These are phyloP conservation scores for Tachystola acroxantha DNA, from an alignment of 2,888 invertebrate species.

Conservation along the genomic window DNA sequence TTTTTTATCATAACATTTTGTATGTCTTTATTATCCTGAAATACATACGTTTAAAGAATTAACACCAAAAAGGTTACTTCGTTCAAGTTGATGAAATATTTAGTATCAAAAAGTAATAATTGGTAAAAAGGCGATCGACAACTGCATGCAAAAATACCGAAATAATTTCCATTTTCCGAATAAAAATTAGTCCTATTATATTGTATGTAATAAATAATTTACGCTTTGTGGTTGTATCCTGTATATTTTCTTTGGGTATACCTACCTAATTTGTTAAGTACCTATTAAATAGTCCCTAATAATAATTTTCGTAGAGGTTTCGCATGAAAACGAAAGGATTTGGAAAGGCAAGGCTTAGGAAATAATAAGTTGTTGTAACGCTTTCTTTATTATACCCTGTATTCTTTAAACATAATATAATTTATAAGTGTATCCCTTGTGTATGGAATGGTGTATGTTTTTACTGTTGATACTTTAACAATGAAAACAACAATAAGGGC, in stretches of 20 bases:
- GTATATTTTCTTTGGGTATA: conserved; percentile 37
- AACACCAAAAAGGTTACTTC: too few relatives aligned
- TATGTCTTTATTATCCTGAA: too few relatives aligned
- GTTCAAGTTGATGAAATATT: too few relatives aligned
- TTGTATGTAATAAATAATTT: too few relatives aligned
- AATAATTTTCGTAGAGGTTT: conserved; percentile 68
- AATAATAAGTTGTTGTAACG: conserved; percentile 17
- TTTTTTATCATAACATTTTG: too few relatives aligned
- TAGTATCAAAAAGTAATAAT: too few relatives aligned
- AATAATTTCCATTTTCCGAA: too few relatives aligned
- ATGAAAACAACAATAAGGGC: conserved; percentile 40
- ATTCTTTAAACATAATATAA: not conserved
- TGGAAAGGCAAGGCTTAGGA: conserved; percentile 23
- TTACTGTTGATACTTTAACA: conserved; percentile 7
- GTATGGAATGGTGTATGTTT: not conserved
- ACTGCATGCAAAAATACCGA: too few relatives aligned
- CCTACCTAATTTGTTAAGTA: conserved; percentile 38
- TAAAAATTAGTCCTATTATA: too few relatives aligned
- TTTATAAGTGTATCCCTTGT: not conserved
- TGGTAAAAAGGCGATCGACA: too few relatives aligned
- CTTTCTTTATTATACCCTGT: conserved; percentile 1
- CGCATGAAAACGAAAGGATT: conserved; percentile 66
- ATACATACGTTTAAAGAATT: too few relatives aligned
- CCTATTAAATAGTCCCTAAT: conserved; percentile 56
- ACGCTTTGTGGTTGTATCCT: conserved; percentile 11